Conservation (phyloP, 2,888 invertebrate genomes). For the Hyalella azteca region DNA sequence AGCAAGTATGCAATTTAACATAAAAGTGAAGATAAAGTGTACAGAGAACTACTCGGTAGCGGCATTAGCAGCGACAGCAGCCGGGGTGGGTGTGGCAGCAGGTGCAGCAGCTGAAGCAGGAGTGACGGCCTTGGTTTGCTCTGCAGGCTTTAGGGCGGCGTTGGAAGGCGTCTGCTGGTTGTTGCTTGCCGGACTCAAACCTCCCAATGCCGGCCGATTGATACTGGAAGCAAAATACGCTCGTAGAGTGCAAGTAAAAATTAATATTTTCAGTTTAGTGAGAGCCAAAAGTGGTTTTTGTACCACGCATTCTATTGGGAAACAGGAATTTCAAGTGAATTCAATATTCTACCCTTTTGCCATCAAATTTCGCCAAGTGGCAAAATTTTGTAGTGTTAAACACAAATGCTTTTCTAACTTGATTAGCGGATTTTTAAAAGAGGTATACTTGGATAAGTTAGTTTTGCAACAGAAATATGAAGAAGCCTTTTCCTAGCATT, state of each 20-base stretch:
- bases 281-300: too few species aligned
- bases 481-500: too few species aligned
- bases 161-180: background rate
- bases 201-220: constrained; percentile 3
- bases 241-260: background rate
- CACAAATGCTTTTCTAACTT: too few species aligned
- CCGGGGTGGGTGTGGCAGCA: background rate
- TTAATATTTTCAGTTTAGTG: too few species aligned
- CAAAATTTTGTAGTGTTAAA: too few species aligned
- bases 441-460: too few species aligned
- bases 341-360: too few species aligned
- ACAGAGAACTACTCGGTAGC: constrained; percentile 19
- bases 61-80: constrained; percentile 4
- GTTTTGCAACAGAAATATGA: too few species aligned
- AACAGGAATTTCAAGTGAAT: too few species aligned
- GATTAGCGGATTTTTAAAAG: too few species aligned
- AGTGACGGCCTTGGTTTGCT: background rate
- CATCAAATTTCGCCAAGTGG: too few species aligned
- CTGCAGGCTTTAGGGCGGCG: background rate
- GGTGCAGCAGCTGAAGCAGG: background rate
- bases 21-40: constrained; percentile 33
- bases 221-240: background rate
- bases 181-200: constrained; percentile 12
- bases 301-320: too few species aligned
- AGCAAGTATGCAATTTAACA: constrained; percentile 19